These are phyloP conservation scores for Anguilla anguilla DNA, from an alignment of 2,797 vertebrate species.

Conservation along the genomic window DNA sequence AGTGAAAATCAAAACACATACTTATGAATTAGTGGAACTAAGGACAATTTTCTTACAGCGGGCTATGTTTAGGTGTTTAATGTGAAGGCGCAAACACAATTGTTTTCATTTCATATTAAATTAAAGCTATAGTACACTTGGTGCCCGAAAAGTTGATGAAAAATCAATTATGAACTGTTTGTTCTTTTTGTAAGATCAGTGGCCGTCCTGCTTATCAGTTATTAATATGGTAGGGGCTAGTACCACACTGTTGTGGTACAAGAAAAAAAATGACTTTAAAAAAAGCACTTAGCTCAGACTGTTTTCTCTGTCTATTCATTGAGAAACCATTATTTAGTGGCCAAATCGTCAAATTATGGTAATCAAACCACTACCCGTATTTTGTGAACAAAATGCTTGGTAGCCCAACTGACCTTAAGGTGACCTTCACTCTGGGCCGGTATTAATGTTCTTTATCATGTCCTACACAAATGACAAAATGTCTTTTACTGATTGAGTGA, in stretches of 20 bases:
- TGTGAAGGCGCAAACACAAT: neutral
- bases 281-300: neutral
- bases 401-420: neutral
- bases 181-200: neutral
- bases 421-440: constrained; percentile 18
- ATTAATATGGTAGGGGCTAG: too few species aligned
- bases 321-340: neutral
- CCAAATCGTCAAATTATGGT: neutral
- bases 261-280: neutral
- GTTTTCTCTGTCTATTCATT: neutral
- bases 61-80: neutral
- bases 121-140: neutral
- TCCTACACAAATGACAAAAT: constrained; percentile 11
- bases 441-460: neutral
- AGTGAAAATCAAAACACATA: neutral
- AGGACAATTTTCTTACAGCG: neutral
- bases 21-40: neutral
- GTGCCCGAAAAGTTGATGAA: neutral
- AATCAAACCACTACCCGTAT: neutral
- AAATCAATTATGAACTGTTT: neutral
- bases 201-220: neutral
- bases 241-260: neutral
- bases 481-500: neutral
- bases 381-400: neutral
- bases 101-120: neutral